Evolutionary conservation across 2,888 invertebrate genomes (phyloP).

Genomic region (Ethmia dodecea): DNA sequence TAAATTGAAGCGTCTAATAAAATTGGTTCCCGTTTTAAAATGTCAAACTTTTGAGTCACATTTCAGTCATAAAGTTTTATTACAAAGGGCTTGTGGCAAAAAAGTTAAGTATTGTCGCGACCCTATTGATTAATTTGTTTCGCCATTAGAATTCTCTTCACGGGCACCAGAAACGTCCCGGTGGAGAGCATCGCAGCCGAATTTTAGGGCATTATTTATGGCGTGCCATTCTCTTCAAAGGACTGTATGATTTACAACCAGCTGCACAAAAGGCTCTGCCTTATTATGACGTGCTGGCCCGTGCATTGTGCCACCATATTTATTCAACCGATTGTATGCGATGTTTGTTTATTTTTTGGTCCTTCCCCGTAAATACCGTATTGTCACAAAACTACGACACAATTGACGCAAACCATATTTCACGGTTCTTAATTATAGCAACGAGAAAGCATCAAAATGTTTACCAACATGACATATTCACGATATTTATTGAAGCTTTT

Average conservation of each 20-base stretch:
- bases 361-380: constrained; percentile 67
- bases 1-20: constrained; percentile 11
- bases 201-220: constrained; percentile 70
- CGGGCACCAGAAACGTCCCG: constrained; percentile 52
- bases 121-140: constrained; percentile 69
- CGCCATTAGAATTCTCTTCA: constrained; percentile 65
- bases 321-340: constrained; percentile 62
- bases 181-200: constrained; percentile 53
- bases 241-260: constrained; percentile 72
- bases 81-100: constrained; percentile 42
- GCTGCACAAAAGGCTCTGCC: constrained; percentile 66
- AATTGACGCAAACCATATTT: constrained; percentile 62
- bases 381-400: constrained; percentile 59
- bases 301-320: constrained; percentile 69
- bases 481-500: constrained; percentile 1
- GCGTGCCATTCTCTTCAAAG: constrained; percentile 69
- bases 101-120: constrained; percentile 46
- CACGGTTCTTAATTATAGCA: constrained; percentile 59
- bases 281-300: constrained; percentile 74
- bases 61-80: constrained; percentile 36
- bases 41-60: constrained; percentile 26
- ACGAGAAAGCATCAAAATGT: constrained; percentile 38
- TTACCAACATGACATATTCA: constrained; percentile 36
- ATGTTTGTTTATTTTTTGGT: constrained; percentile 74
- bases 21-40: constrained; percentile 30